phyloP scores from a whole-genome alignment of 1,140 invertebrate genomes.

The Parapsyche elsis region DNA sequence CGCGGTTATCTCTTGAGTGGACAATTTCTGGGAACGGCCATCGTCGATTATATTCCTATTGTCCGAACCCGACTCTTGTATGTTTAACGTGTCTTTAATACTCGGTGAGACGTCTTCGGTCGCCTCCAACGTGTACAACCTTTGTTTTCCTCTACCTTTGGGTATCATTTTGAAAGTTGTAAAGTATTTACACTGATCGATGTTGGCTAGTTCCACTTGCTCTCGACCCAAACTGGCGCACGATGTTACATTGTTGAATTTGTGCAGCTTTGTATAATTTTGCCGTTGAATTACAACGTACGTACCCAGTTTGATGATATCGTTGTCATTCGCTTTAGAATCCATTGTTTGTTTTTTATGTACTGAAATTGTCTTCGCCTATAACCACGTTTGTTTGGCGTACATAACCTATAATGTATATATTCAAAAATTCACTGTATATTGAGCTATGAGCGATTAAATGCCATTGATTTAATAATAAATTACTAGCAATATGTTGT shows the following conservation, averaged over 20 bases:
- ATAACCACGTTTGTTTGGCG: background rate
- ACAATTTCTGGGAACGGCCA: slow-evolving; percentile 86
- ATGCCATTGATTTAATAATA: background rate
- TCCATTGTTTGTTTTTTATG: background rate
- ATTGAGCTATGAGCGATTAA: background rate
- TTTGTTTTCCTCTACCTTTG: slow-evolving; percentile 68
- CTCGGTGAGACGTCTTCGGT: slow-evolving; percentile 66
- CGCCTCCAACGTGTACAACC: slow-evolving; percentile 69
- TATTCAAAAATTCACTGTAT: background rate
- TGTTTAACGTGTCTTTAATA: slow-evolving; percentile 67
- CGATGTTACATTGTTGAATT: slow-evolving; percentile 72
- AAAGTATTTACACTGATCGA: slow-evolving; percentile 80
- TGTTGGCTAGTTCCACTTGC: slow-evolving; percentile 74
- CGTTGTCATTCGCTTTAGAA: slow-evolving; percentile 48
- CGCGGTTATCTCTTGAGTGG: slow-evolving; percentile 82
- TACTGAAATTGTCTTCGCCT: background rate
- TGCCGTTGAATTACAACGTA: slow-evolving; percentile 81
- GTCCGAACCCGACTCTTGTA: slow-evolving; percentile 75
- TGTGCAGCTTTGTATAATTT: slow-evolving; percentile 80
- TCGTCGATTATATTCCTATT: slow-evolving; percentile 88
- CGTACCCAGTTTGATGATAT: slow-evolving; percentile 71
- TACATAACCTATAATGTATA: background rate
- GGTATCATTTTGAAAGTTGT: slow-evolving; percentile 83
- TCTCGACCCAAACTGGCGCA: slow-evolving; percentile 76
- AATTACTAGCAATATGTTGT: background rate